Percentiles rank a stretch among this genome's conserved stretches.
These are phyloP conservation scores for Drosophila colorata DNA, from an alignment of 2,888 invertebrate species.

Conservation along the genomic window DNA sequence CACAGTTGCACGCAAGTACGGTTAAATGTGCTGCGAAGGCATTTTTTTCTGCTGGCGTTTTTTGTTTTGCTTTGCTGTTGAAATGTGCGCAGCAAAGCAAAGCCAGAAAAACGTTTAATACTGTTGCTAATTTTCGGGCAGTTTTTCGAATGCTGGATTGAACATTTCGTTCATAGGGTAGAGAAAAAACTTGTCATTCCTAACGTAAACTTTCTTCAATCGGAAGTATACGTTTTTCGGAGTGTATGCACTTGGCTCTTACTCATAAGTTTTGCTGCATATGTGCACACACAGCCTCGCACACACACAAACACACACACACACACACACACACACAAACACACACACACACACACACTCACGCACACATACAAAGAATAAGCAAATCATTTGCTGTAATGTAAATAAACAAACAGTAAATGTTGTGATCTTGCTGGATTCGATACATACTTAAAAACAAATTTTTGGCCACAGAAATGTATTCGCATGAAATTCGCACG, in stretches of 20 bases:
- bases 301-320: background rate
- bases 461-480: slow-evolving; percentile 52
- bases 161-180: background rate
- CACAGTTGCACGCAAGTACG: too few relatives aligned
- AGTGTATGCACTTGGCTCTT: background rate
- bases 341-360: too few relatives aligned
- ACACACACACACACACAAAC: background rate
- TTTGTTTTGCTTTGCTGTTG: too few relatives aligned
- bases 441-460: slow-evolving; percentile 60
- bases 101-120: too few relatives aligned
- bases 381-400: slow-evolving; percentile 61
- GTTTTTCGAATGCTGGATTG: too few relatives aligned
- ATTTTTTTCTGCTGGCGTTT: too few relatives aligned
- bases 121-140: too few relatives aligned
- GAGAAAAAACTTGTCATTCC: background rate
- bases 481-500: slow-evolving; percentile 25
- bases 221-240: too few relatives aligned
- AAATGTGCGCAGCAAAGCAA: too few relatives aligned
- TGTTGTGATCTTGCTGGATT: slow-evolving; percentile 35
- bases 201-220: background rate
- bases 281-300: slow-evolving; percentile 5
- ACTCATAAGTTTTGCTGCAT: background rate
- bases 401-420: slow-evolving; percentile 63
- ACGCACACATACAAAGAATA: slow-evolving; percentile 13
- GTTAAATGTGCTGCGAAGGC: too few relatives aligned